These are phyloP conservation scores for Bugulina stolonifera DNA, from an alignment of 2,888 invertebrate genomes.

Conservation along the genomic window DNA sequence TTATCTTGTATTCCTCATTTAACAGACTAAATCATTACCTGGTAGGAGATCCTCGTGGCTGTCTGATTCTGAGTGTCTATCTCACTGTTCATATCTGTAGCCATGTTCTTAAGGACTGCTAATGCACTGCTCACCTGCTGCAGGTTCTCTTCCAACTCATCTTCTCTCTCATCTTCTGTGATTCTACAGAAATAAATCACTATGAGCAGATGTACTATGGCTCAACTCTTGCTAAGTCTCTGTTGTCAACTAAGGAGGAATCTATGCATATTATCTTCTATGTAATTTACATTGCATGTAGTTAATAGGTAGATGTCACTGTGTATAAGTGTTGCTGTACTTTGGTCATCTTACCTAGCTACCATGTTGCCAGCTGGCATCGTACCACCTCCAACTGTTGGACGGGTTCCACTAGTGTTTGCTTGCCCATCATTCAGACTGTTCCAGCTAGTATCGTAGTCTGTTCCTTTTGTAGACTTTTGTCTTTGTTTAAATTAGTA, in stretches of 20 bases:
- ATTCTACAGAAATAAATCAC: no score
- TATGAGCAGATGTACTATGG: no score
- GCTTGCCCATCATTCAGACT: slow-evolving; percentile 95
- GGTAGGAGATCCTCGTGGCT: no score
- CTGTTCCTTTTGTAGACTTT: slow-evolving; percentile 63
- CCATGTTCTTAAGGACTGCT: slow-evolving; percentile 94
- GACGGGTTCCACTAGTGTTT: slow-evolving; percentile 25
- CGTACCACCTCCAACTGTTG: slow-evolving; percentile 24
- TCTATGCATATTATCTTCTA: no score
- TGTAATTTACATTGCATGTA: background rate
- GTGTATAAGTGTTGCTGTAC: background rate
- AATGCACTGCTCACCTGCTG: slow-evolving; percentile 91
- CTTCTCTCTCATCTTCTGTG: slow-evolving; percentile 90
- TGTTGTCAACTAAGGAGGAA: no score
- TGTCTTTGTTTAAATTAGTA: no score
- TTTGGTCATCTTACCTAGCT: background rate
- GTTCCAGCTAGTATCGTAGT: slow-evolving; percentile 84
- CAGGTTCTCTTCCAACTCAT: slow-evolving; percentile 96
- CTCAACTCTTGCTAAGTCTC: no score
- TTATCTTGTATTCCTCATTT: no score
- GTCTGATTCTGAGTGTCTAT: slow-evolving; percentile 88
- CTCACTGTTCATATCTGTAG: slow-evolving; percentile 93
- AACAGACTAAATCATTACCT: no score
- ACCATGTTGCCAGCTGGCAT: background rate
- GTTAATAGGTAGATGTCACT: background rate